Evolutionary conservation across 2,113 vertebrate species (phyloP), one percentile per base, ranked within the genome.

Genomic region (Lampris incognitus): DNA sequence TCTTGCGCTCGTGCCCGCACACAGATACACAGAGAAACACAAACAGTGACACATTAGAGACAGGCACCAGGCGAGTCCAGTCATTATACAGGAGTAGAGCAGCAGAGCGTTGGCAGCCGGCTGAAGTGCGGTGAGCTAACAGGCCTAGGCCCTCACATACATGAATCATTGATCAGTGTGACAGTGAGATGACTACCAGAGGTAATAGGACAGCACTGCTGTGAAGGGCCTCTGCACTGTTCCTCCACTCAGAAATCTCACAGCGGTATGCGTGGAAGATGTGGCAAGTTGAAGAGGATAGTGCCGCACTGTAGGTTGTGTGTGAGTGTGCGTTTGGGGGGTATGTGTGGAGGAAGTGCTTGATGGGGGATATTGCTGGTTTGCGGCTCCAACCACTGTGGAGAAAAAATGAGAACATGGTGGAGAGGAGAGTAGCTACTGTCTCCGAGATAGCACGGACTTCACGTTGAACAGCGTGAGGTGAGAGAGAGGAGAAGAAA

Each of bases 151-250:
- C 69, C 71, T 76, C 57, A 39, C 74, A 52, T 82, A 71, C 83
- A 91, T 88, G 89, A 91, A 87, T 86, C 90, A 92, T 91, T 92
- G 89, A 92, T 92, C 89, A 91, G 88, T 74, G 83, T 90, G 89
- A 91, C 89, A 89, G 89, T 74, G 89, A 90, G 90, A 91, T 83
- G 90, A 90, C 84, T 91, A 88, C 88, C 83, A 78, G 88, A 89
- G 87, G 89, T 92, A 91, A 91, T 87, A 85, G 90, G 79, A 89
- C 70, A 24, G 87, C 78, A 71, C 83, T 59, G 83, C 89, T 87
- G 82, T 42, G 86, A 82, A 76, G 76, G 82, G 81, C 49, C 46
- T 85, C 83, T 72, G 69, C 69, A 58, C 83, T 55, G 73, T 81
- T 77, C 72, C 85, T 75, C 78, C 58, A 38, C 84, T 87, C 70